These are phyloP conservation scores for Latrodectus hesperus DNA, from an alignment of 2,888 invertebrate genomes.

Conservation along the genomic window DNA sequence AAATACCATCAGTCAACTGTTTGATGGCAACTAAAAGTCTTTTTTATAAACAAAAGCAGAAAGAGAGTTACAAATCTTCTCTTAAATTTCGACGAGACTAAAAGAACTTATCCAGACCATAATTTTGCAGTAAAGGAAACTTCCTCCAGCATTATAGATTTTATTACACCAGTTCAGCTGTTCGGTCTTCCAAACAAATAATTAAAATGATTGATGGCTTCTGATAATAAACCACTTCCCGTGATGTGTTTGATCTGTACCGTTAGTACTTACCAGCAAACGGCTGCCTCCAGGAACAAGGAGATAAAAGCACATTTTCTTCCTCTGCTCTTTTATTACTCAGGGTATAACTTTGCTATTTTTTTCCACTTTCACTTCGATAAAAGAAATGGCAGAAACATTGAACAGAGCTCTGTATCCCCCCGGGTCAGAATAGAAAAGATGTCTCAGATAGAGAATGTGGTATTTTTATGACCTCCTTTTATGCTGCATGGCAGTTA, in stretches of 20 bases:
- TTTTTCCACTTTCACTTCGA: not conserved
- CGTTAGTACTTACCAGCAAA: too few relatives aligned
- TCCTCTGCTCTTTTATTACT: not conserved
- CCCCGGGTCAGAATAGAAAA: not conserved
- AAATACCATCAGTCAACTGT: too few relatives aligned
- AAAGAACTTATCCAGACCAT: too few relatives aligned
- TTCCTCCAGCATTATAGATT: not conserved
- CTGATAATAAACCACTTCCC: conserved; percentile 21
- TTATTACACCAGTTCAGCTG: conserved; percentile 34
- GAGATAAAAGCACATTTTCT: too few relatives aligned
- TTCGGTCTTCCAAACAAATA: conserved; percentile 29
- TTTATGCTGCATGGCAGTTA: too few relatives aligned
- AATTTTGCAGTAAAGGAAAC: not conserved
- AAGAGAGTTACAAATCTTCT: too few relatives aligned
- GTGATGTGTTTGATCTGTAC: too few relatives aligned
- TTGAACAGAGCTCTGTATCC: not conserved
- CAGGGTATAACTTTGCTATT: not conserved
- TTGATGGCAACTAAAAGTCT: too few relatives aligned
- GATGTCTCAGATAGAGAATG: not conserved
- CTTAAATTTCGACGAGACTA: too few relatives aligned
- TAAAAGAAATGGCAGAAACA: not conserved
- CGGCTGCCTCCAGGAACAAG: too few relatives aligned
- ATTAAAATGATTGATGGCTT: conserved; percentile 38
- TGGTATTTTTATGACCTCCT: too few relatives aligned
- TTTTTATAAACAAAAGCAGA: too few relatives aligned